Evolutionary conservation across 2,888 invertebrate species (phyloP).

Genomic region (Omphaloscelis lunosa): DNA sequence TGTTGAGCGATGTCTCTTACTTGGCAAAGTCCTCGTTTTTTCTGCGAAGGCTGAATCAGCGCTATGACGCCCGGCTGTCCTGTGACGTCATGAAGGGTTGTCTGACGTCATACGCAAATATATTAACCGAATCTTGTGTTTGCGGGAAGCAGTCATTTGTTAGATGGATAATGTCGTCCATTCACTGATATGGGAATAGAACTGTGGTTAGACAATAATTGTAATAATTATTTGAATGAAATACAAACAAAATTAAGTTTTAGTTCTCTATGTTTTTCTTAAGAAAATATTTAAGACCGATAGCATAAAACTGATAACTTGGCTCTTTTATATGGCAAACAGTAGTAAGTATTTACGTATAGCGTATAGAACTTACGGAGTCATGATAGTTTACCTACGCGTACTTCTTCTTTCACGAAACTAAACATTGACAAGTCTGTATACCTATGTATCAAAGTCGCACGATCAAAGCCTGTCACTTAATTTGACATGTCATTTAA

Average conservation of each 20-base stretch:
- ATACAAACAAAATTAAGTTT: conserved; percentile 1
- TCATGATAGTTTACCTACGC: conserved; percentile 1
- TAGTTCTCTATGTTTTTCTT: background rate
- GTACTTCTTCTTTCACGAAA: conserved; percentile 14
- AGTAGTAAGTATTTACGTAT: background rate
- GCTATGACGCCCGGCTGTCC: conserved; percentile 53
- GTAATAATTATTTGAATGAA: conserved; percentile 1
- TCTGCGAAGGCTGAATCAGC: conserved; percentile 36
- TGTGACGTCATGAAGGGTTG: conserved; percentile 56
- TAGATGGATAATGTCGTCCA: conserved; percentile 31
- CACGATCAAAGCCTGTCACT: conserved; percentile 2
- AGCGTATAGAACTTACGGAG: background rate
- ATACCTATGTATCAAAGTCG: background rate
- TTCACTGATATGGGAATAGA: conserved; percentile 19
- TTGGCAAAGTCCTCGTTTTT: conserved; percentile 49
- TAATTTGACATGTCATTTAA: background rate
- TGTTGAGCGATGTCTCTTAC: conserved; percentile 27
- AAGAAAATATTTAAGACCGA: background rate
- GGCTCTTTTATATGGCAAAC: conserved; percentile 7
- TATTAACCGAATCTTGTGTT: conserved; percentile 46
- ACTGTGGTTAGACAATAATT: background rate
- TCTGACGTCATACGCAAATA: conserved; percentile 55
- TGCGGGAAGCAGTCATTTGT: conserved; percentile 27
- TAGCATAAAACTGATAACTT: background rate
- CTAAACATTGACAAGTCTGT: conserved; percentile 16